Conservation (phyloP, 2,888 invertebrate species). For the Neoscelio sp. region DNA sequence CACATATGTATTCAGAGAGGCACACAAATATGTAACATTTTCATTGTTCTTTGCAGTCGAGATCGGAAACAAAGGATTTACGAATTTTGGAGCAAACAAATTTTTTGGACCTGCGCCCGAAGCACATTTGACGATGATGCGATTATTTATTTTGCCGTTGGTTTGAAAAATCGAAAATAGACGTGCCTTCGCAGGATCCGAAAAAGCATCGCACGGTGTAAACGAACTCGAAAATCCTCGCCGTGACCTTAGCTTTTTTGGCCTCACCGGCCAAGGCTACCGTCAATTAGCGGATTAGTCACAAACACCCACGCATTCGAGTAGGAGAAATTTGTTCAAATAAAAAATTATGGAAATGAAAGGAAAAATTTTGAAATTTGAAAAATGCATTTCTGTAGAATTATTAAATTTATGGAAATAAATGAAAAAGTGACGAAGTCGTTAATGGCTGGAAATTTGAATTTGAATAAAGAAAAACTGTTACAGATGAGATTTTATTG, state of each 20-base stretch:
- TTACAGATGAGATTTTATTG: too few species aligned
- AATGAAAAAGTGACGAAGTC: too few species aligned
- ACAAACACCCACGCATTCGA: constrained; percentile 20
- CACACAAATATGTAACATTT: constrained; percentile 6
- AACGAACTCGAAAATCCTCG: constrained; percentile 71
- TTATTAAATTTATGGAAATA: too few species aligned
- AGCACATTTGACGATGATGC: constrained; percentile 22
- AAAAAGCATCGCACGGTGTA: constrained; percentile 53
- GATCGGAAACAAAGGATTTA: constrained; percentile 33
- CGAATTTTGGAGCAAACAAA: constrained; percentile 27
- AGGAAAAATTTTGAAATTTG: too few species aligned
- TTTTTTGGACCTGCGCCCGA: constrained; percentile 39
- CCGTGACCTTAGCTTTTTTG: constrained; percentile 68
- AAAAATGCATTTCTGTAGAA: too few species aligned
- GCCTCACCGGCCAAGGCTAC: constrained; percentile 30
- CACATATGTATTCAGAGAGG: too few species aligned
- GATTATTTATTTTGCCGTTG: constrained; percentile 27
- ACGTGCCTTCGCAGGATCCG: constrained; percentile 41
- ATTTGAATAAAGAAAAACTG: too few species aligned
- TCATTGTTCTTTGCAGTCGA: constrained; percentile 8
- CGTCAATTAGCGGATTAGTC: constrained; percentile 38
- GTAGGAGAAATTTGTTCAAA: too few species aligned
- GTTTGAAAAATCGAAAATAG: constrained; percentile 65
- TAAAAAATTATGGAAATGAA: too few species aligned
- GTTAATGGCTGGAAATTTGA: too few species aligned